Conservation (phyloP, 2,797 vertebrate genomes). For the Ctenopoma kingsleyae region DNA sequence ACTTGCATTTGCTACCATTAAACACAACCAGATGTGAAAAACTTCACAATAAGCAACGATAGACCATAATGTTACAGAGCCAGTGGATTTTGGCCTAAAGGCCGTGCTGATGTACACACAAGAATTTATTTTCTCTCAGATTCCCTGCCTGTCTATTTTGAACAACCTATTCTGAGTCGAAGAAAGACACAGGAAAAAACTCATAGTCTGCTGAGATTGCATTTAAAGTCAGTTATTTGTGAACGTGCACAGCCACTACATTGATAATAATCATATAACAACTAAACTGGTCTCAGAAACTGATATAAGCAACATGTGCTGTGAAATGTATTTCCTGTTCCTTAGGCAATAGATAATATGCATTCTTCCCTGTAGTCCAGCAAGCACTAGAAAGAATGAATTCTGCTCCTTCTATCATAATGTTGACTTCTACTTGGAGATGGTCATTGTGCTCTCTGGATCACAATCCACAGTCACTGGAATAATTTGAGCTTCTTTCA, state of each 20-base stretch:
- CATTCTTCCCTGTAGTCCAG: conserved; percentile 57
- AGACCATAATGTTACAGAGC: not conserved
- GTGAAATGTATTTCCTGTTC: conserved; percentile 75
- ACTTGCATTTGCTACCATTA: conserved; percentile 10
- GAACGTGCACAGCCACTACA: conserved; percentile 35
- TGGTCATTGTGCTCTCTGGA: conserved; percentile 67
- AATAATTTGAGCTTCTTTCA: conserved; percentile 76
- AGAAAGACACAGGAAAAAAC: conserved; percentile 1
- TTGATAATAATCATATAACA: conserved; percentile 72
- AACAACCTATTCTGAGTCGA: conserved; percentile 30
- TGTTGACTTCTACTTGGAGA: conserved; percentile 49
- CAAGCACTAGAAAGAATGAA: conserved; percentile 53
- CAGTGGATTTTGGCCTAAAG: conserved; percentile 19
- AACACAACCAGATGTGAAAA: conserved; percentile 30
- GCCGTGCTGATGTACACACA: conserved; percentile 5
- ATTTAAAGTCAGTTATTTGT: conserved; percentile 57
- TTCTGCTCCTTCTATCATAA: conserved; percentile 58
- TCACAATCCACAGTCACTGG: conserved; percentile 67
- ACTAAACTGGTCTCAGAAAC: conserved; percentile 61
- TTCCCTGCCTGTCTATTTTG: not conserved
- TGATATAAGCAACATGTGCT: conserved; percentile 68
- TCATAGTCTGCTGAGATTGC: conserved; percentile 27
- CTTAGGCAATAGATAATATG: conserved; percentile 62
- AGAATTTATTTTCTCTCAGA: conserved; percentile 33
- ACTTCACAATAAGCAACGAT: not conserved